Evolutionary conservation across 2,888 invertebrate genomes (phyloP).

Genomic region (Physocephala rufipes): DNA sequence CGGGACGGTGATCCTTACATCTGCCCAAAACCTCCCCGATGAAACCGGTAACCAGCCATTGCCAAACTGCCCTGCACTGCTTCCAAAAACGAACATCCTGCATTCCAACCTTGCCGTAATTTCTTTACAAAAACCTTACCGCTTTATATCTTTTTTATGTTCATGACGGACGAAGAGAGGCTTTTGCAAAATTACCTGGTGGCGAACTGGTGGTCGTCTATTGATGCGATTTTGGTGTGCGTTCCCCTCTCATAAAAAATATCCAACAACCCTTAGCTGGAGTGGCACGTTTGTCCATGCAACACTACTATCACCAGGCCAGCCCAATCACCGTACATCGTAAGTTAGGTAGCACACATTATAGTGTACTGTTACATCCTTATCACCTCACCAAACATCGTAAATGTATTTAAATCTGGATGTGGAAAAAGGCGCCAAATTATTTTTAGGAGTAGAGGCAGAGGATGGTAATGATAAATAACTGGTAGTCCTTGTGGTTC

Average conservation of each 20-base stretch:
- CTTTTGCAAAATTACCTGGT: slow-evolving; percentile 60
- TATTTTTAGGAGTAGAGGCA: background rate
- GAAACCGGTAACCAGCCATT: slow-evolving; percentile 19
- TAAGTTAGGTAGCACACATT: background rate
- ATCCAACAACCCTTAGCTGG: slow-evolving; percentile 9
- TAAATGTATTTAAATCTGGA: background rate
- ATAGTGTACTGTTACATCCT: background rate
- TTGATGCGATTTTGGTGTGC: slow-evolving; percentile 18
- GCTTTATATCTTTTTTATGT: slow-evolving; percentile 52
- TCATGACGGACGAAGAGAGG: slow-evolving; percentile 47
- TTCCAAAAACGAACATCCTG: background rate
- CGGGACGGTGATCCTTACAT: slow-evolving; percentile 17
- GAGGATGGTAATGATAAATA: background rate
- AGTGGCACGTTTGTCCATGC: slow-evolving; percentile 28
- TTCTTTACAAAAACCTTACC: slow-evolving; percentile 41
- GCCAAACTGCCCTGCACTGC: slow-evolving; percentile 22
- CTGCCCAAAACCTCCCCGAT: slow-evolving; percentile 35
- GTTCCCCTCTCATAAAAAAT: background rate
- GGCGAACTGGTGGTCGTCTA: slow-evolving; percentile 37
- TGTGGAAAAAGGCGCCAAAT: slow-evolving; percentile 25
- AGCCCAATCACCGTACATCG: background rate
- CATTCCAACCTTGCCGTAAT: background rate
- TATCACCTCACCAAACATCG: background rate
- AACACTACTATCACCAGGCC: too few relatives aligned
- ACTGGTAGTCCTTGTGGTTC: slow-evolving; percentile 4